Conservation (phyloP, 2,113 vertebrate genomes). For the Anseranas semipalmata region DNA sequence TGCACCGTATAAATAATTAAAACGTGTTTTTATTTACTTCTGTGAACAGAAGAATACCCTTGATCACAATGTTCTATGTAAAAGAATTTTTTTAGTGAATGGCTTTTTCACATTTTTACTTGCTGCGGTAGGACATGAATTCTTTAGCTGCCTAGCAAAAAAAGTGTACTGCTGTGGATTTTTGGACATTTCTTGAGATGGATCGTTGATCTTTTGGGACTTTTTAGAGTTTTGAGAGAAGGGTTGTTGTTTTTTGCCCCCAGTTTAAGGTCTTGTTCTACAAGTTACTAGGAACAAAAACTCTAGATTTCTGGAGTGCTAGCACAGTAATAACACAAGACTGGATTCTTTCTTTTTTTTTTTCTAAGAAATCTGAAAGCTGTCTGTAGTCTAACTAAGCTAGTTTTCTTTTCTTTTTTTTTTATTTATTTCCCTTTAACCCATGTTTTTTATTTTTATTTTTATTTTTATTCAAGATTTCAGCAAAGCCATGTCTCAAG, state of each 20-base stretch:
- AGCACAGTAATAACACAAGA: neutral
- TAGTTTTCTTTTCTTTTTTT: neutral
- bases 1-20: neutral
- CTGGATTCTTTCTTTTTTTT: neutral
- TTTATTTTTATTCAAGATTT: slow-evolving; percentile 81
- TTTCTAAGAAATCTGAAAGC: neutral
- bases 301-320: neutral
- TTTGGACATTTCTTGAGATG: neutral
- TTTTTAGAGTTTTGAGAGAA: neutral
- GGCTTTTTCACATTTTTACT: neutral
- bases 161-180: neutral
- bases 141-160: neutral
- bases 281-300: neutral
- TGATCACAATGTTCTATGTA: neutral
- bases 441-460: neutral
- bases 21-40: neutral
- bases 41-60: neutral
- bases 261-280: neutral
- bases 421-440: neutral
- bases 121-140: neutral
- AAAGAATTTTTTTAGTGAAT: neutral
- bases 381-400: neutral
- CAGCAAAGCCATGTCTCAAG: slow-evolving; percentile 81
- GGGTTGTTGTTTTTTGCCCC: neutral
- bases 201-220: neutral